Evolutionary conservation across 2,888 invertebrate species (phyloP), one percentile per base, ranked within the genome.

Genomic region (Caenorhabditis imperialis): DNA sequence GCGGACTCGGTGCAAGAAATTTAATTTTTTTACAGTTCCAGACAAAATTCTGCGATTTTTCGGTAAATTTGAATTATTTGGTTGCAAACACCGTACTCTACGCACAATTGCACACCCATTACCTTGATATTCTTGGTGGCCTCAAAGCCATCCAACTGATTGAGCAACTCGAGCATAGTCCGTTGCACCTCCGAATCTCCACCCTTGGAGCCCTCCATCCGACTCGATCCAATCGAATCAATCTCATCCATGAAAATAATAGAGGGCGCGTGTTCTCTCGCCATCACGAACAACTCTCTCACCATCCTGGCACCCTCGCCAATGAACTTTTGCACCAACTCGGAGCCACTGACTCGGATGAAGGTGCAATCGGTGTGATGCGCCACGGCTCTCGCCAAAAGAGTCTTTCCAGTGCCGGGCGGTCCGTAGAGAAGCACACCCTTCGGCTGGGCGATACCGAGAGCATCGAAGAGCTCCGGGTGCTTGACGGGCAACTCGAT

Each of bases 161-260:
- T 99, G 14, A 99, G 90, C 78, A 99, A 90, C 89, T 99, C 99
- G 89, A 99, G 91, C 99, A 99, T 99, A 27, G 99, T 99, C 88
- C 99, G 92, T 90, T 99, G 99, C 35, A 99, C 99, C 90, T 99
- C 99, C 25, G 97, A 97, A 89, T 99, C 99, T 78, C 90, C 90
- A 87, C 82, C 57, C 57, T 73, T 42, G 20, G 81, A 79, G 47
- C 97, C 97, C 89, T 99, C 99, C 83, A 99, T 94, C 89, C 99
- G 93, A 25, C 97, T 95, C 0, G 98, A 98, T 71, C 99, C 99
- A 89, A 99, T 99, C 0, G 98, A 98, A 90, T 99, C 99, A 82
- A 99, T 99, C 91, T 99, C 98, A 89, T 99, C 99, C 99, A 99
- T 99, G 90, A 99, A 99, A 84, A 99, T 99, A 75, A 99, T 99